Percentiles rank a stretch among this genome's conserved stretches.
phyloP scores from a whole-genome alignment of 2,113 vertebrate genomes.

The Ibidorhyncha struthersii region DNA sequence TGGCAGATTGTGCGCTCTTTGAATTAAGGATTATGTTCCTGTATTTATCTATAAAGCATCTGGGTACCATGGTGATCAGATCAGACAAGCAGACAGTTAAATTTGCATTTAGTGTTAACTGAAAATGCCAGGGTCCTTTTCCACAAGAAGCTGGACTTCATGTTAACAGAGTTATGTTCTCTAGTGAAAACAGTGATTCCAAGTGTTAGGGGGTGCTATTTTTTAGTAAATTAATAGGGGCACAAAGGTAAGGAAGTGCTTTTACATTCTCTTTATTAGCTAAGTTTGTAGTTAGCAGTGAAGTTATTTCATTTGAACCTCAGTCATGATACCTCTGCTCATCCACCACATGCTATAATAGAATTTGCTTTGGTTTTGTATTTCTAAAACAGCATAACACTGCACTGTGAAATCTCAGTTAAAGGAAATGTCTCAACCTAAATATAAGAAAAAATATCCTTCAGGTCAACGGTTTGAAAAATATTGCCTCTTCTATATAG shows the following conservation, averaged over 20 bases:
- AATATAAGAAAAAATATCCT: neutral
- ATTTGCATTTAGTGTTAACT: neutral
- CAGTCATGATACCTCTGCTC: neutral
- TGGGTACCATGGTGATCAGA: conserved; percentile 14
- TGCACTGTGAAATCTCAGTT: neutral
- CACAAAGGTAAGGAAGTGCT: neutral
- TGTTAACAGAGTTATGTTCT: neutral
- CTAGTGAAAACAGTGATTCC: neutral
- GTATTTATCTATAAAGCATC: conserved; percentile 9
- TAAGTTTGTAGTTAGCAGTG: neutral
- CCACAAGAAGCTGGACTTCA: neutral
- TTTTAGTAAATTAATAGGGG: neutral
- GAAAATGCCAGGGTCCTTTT: neutral
- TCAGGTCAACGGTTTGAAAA: neutral
- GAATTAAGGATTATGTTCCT: neutral
- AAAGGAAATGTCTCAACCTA: neutral
- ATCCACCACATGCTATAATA: neutral
- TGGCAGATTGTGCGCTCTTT: neutral
- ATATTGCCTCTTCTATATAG: neutral
- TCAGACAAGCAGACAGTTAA: neutral
- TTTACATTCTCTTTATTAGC: neutral
- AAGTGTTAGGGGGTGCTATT: neutral
- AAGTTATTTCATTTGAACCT: neutral
- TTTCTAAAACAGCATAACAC: neutral
- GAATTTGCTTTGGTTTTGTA: neutral